Conservation (phyloP, 1,140 invertebrate genomes). For the Cryptotermes secundus region DNA sequence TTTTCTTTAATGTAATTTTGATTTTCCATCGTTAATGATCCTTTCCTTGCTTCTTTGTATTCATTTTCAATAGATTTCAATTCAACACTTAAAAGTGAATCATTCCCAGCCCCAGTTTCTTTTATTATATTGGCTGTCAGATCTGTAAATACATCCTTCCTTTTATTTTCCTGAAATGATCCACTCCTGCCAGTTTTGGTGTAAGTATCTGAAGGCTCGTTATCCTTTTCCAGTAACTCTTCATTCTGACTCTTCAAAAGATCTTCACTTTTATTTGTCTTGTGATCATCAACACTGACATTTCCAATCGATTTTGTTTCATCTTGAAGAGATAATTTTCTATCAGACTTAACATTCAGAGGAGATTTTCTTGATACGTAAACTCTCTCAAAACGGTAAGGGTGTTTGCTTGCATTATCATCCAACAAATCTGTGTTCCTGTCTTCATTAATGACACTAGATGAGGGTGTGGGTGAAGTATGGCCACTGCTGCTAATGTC, state of each 20-base stretch:
- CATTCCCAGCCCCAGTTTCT: not conserved
- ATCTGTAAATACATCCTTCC: not conserved
- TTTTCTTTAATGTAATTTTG: not conserved
- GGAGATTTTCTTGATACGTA: not conserved
- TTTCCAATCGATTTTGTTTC: not conserved
- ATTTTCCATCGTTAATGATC: not conserved
- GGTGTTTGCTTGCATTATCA: not conserved
- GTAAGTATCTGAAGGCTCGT: not conserved
- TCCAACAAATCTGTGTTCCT: not conserved
- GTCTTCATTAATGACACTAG: slow-evolving; percentile 41
- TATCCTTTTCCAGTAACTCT: not conserved
- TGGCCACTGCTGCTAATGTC: slow-evolving; percentile 32
- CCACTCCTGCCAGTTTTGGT: not conserved
- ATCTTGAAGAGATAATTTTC: not conserved
- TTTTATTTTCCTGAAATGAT: not conserved
- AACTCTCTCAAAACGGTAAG: not conserved
- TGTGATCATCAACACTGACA: not conserved
- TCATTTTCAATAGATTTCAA: too few relatives aligned
- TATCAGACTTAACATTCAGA: not conserved
- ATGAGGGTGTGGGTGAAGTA: not conserved
- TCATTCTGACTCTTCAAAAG: not conserved
- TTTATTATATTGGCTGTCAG: not conserved
- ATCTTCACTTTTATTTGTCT: not conserved
- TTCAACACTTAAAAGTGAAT: too few relatives aligned
- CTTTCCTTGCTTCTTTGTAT: not conserved